Evolutionary conservation across 1,140 invertebrate genomes (phyloP).

Genomic region (Penaeus indicus): DNA sequence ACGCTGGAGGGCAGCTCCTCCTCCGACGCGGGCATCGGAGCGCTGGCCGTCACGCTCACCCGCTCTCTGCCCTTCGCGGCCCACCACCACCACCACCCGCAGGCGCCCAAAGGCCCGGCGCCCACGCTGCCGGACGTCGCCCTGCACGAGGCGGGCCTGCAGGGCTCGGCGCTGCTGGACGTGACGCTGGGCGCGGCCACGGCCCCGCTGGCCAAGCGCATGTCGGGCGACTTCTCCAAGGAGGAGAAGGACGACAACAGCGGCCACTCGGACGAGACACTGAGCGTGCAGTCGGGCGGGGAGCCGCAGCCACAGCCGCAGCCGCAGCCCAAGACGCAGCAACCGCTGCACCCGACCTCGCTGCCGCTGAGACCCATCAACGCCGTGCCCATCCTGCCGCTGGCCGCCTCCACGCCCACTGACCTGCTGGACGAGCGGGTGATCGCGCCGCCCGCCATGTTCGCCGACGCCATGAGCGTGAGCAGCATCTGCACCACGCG

Average conservation of each 20-base stretch:
- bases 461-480: conserved; percentile 58
- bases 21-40: conserved; percentile 62
- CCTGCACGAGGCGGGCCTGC: conserved; percentile 45
- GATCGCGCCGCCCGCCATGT: conserved; percentile 55
- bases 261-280: conserved; percentile 54
- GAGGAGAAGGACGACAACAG: conserved; percentile 45
- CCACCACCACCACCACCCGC: conserved; percentile 43
- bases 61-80: conserved; percentile 43
- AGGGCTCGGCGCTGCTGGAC: conserved; percentile 41
- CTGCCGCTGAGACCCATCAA: conserved; percentile 58
- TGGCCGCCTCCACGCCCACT: conserved; percentile 65
- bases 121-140: conserved; percentile 47
- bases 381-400: conserved; percentile 58
- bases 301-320: conserved; percentile 7
- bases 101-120: conserved; percentile 1
- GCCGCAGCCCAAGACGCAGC: conserved; percentile 28
- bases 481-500: conserved; percentile 57
- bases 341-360: conserved; percentile 56
- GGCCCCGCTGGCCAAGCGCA: conserved; percentile 46
- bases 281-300: conserved; percentile 50
- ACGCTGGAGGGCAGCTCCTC: conserved; percentile 67
- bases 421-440: conserved; percentile 48
- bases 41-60: conserved; percentile 45
- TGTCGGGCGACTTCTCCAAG: conserved; percentile 56
- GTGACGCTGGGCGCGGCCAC: conserved; percentile 56